Base-by-base conservation (phyloP, 2,797 vertebrate genomes). In the Streptopelia turtur region DNA sequence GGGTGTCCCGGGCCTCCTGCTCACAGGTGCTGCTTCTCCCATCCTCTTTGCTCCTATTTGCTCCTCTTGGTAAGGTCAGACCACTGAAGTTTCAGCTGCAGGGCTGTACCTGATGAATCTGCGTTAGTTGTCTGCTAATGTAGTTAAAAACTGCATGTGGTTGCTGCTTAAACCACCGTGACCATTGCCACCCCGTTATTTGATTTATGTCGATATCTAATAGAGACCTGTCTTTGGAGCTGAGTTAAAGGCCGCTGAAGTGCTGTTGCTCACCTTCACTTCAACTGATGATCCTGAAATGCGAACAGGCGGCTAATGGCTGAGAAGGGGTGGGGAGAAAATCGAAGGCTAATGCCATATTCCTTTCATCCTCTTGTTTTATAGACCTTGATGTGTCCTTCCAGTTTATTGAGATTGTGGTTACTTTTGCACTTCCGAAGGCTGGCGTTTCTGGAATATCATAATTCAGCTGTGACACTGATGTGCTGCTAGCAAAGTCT, bases 391-490 rank as follows among this genome's bases (percentile, higher is more conserved):
- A 21, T 49, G 13, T 64, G 84, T 88, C 80, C 87, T 96, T 96
- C 55, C 78, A 66, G 27, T 76, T 82, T 79, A 94, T 64, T 88
- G 89, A 69, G 79, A 83, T 70, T 53, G 79, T 81, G 83, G 77
- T 90, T 88, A 81, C 89, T 95, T 88, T 16, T 76, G 79, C 41
- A 79, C 70, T 75, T 70, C 65, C 5, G 52, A 82, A 79, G 84
- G 43, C 55, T 88, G 80, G n/a, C 10, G 9, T 86, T 93, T 88
- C 82, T 86, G 80, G 35, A 79, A 69, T 72, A 24, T 25, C 70
- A 33, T 96, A 78, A 94, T n/a, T 95, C 79, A 93, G 25, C 59
- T 59, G 55, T 91, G 76, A 88, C 90, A 74, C 72, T 82, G 89
- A 80, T 92, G 43, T 49, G 50, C 86, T 91, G 82, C 79, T 89